Conservation (phyloP, 2,888 invertebrate species). For the Hymenopus coronatus region DNA sequence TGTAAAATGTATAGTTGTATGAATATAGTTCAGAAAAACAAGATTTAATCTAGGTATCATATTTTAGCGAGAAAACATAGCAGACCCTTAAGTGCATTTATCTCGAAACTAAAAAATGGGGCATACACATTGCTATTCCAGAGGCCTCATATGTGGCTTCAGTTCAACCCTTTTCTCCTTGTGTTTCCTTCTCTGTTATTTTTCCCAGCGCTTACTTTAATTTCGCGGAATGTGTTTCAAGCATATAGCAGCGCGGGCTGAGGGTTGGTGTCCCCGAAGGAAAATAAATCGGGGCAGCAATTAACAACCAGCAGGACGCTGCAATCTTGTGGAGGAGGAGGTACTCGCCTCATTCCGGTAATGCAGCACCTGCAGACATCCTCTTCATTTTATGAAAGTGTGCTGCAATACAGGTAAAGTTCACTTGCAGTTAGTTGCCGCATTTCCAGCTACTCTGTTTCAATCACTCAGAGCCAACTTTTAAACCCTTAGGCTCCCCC, state of each 20-base stretch:
- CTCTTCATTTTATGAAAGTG: not conserved
- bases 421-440: not conserved
- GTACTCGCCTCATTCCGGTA: constrained; percentile 25
- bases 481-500: too few relatives aligned
- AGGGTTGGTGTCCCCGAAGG: constrained; percentile 28
- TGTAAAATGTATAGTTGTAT: too few relatives aligned
- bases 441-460: not conserved
- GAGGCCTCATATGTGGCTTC: not conserved
- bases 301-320: constrained; percentile 25
- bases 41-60: too few relatives aligned
- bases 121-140: too few relatives aligned
- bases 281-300: constrained; percentile 31
- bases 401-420: not conserved
- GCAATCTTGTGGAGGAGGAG: constrained; percentile 28
- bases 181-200: not conserved
- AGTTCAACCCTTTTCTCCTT: not conserved
- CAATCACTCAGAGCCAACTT: not conserved
- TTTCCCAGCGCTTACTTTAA: constrained; percentile 16
- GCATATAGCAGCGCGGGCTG: not conserved
- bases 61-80: too few relatives aligned
- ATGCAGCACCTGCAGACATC: constrained; percentile 20
- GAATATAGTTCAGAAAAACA: too few relatives aligned
- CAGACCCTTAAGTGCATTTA: too few relatives aligned
- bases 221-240: constrained; percentile 17
- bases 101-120: too few relatives aligned